These are phyloP conservation scores for Aeoliscus strigatus DNA, from an alignment of 2,797 vertebrate species.

Conservation along the genomic window DNA sequence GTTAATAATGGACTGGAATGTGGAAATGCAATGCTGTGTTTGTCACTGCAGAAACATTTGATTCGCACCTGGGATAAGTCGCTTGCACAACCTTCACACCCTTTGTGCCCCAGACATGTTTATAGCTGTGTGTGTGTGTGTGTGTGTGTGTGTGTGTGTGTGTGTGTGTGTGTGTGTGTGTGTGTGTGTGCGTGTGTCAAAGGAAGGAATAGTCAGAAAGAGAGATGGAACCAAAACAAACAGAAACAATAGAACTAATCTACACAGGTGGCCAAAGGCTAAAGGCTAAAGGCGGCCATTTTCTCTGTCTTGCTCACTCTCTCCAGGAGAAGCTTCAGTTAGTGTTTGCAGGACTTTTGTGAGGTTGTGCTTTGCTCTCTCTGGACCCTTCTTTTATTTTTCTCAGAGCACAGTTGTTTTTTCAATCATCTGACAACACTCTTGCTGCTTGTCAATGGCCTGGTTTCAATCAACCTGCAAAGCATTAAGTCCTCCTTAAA, in stretches of 20 bases:
- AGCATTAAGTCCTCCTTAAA: constrained; percentile 35
- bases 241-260: no score
- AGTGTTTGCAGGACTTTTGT: no score
- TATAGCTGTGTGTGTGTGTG: constrained; percentile 1
- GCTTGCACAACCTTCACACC: constrained; percentile 61
- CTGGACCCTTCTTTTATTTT: constrained; percentile 21
- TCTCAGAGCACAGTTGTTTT: constrained; percentile 44
- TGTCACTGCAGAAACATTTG: constrained; percentile 47
- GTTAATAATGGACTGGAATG: constrained; percentile 53
- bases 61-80: constrained; percentile 54
- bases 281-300: no score
- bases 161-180: no score
- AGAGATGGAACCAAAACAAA: not conserved
- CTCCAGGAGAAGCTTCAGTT: constrained; percentile 26
- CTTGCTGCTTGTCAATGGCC: constrained; percentile 37
- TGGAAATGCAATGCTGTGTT: constrained; percentile 40
- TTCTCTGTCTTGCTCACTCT: constrained; percentile 24
- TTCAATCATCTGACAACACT: constrained; percentile 42
- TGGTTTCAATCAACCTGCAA: constrained; percentile 54
- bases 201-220: constrained; percentile 1
- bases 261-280: no score
- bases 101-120: no score
- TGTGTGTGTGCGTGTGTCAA: no score
- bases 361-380: constrained; percentile 10
- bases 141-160: not conserved